Conservation (phyloP, 2,888 invertebrate species). For the Lottia scabra region DNA sequence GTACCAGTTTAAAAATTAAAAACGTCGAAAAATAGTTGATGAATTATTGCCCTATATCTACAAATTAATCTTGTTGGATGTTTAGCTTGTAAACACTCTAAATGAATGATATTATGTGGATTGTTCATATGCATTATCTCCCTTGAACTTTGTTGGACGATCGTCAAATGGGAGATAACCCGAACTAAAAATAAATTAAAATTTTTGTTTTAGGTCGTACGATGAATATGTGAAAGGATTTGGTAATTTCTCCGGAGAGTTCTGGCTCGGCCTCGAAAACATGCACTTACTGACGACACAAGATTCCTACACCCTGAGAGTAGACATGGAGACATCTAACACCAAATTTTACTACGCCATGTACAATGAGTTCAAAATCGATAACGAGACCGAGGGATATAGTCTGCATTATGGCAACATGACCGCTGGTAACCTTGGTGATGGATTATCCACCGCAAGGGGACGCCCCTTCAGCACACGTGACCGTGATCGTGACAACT, state of each 20-base stretch:
- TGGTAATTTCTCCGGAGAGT: slow-evolving; percentile 80
- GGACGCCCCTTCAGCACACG: slow-evolving; percentile 29
- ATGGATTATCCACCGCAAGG: slow-evolving; percentile 25
- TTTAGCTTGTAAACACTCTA: too few relatives aligned
- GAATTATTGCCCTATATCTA: too few relatives aligned
- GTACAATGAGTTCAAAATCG: slow-evolving; percentile 29
- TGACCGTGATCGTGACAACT: slow-evolving; percentile 36
- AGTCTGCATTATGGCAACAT: slow-evolving; percentile 19
- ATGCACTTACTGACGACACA: slow-evolving; percentile 79
- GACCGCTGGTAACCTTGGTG: slow-evolving; percentile 26
- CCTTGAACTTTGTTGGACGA: too few relatives aligned
- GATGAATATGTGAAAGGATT: slow-evolving; percentile 84
- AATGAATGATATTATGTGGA: too few relatives aligned
- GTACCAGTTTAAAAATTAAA: too few relatives aligned
- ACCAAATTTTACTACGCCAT: slow-evolving; percentile 34
- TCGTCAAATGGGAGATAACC: not conserved
- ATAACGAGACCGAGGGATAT: slow-evolving; percentile 17
- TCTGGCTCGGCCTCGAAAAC: slow-evolving; percentile 88
- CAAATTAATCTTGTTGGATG: too few relatives aligned
- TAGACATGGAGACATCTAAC: slow-evolving; percentile 32
- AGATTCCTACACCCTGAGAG: slow-evolving; percentile 30
- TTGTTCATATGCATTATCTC: too few relatives aligned
- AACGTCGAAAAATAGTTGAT: too few relatives aligned
- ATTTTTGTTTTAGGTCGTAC: slow-evolving; percentile 75
- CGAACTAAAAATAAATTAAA: not conserved